Percentiles rank a stretch among this genome's conserved stretches.
These are phyloP conservation scores for Synanthedon myopaeformis DNA, from an alignment of 2,888 invertebrate species.

Conservation along the genomic window DNA sequence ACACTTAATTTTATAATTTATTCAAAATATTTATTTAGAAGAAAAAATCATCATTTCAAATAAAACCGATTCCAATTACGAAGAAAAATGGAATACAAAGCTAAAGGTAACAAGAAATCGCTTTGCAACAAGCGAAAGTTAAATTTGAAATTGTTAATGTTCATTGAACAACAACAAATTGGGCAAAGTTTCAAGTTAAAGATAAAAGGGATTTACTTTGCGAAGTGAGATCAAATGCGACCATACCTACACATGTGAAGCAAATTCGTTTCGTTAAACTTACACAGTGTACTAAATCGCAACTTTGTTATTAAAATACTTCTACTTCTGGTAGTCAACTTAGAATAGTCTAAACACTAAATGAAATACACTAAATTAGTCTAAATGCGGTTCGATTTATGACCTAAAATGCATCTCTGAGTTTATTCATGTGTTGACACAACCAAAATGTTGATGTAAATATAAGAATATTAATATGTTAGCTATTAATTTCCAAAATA, in stretches of 20 bases:
- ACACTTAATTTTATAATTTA: too few relatives aligned
- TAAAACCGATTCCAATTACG: not conserved
- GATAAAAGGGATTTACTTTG: slow-evolving; percentile 24
- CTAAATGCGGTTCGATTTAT: too few relatives aligned
- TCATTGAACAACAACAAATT: slow-evolving; percentile 37
- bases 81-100: not conserved
- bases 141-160: slow-evolving; percentile 33
- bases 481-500: too few relatives aligned
- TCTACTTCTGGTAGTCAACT: too few relatives aligned
- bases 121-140: slow-evolving; percentile 12
- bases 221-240: slow-evolving; percentile 17
- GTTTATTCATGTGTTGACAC: too few relatives aligned
- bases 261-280: not conserved
- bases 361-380: too few relatives aligned
- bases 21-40: too few relatives aligned
- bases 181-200: slow-evolving; percentile 19
- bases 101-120: not conserved
- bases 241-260: not conserved
- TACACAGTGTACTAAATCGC: not conserved
- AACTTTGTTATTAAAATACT: not conserved
- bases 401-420: too few relatives aligned
- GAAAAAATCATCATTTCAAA: too few relatives aligned
- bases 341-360: too few relatives aligned
- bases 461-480: too few relatives aligned
- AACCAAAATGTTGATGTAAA: too few relatives aligned